Evolutionary conservation across 2,888 invertebrate species (phyloP).

Genomic region (Nomada flava): DNA sequence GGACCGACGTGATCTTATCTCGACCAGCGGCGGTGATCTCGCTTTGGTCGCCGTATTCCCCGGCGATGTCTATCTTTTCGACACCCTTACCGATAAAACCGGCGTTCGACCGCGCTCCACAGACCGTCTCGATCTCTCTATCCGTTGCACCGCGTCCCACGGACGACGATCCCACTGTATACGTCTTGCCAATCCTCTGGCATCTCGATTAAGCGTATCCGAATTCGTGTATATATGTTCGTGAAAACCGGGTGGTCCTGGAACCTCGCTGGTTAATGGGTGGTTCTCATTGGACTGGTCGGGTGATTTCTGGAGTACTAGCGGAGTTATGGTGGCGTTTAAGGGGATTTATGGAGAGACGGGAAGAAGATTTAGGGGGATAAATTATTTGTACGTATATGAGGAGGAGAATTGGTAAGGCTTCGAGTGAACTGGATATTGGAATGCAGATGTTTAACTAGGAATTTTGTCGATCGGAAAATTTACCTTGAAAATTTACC

Average conservation of each 20-base stretch:
- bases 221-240: not conserved
- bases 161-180: slow-evolving; percentile 11
- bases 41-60: slow-evolving; percentile 72
- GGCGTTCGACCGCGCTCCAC: slow-evolving; percentile 53
- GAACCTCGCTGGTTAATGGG: not conserved
- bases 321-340: not conserved
- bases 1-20: slow-evolving; percentile 68
- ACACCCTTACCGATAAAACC: slow-evolving; percentile 74
- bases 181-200: not conserved
- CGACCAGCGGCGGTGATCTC: slow-evolving; percentile 66
- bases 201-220: not conserved
- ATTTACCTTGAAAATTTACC: no score
- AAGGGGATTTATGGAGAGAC: no score
- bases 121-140: slow-evolving; percentile 69
- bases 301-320: not conserved
- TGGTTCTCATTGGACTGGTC: not conserved
- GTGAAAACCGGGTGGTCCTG: slow-evolving; percentile 16
- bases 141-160: slow-evolving; percentile 50
- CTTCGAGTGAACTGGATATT: no score
- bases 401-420: no score
- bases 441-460: no score
- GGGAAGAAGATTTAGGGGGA: no score
- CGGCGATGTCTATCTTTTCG: slow-evolving; percentile 76
- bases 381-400: no score
- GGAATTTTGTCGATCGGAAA: no score